Percentiles rank a stretch among this genome's conserved stretches.
Evolutionary conservation across 2,113 vertebrate genomes (phyloP).

Genomic region (Sitta europaea): DNA sequence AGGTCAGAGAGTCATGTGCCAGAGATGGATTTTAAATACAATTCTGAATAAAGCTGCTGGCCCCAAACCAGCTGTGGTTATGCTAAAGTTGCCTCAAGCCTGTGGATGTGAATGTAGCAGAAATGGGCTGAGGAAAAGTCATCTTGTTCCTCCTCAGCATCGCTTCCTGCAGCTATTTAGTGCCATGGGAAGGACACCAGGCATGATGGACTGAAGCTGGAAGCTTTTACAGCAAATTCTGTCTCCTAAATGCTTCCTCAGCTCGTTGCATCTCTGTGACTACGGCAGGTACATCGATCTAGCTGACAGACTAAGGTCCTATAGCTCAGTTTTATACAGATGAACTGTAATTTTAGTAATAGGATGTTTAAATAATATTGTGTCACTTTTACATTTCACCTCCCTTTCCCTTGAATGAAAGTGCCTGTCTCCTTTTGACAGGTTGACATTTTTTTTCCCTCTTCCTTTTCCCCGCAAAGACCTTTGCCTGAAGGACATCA

Average conservation of each 20-base stretch:
- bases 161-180: not conserved
- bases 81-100: not conserved
- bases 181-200: not conserved
- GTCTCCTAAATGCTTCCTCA: conserved; percentile 10
- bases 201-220: conserved; percentile 3
- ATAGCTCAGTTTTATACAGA: conserved; percentile 49
- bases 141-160: not conserved
- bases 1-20: not conserved
- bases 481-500: conserved; percentile 53
- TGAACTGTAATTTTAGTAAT: conserved; percentile 50
- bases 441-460: not conserved
- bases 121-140: not conserved
- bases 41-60: not conserved
- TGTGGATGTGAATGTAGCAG: not conserved
- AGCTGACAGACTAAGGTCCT: conserved; percentile 32
- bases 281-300: conserved; percentile 40
- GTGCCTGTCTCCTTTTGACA: conserved; percentile 32
- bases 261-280: not conserved
- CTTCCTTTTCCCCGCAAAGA: not conserved
- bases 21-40: not conserved
- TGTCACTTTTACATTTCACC: conserved; percentile 51
- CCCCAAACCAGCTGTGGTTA: not conserved
- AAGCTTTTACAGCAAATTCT: conserved; percentile 23
- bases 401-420: conserved; percentile 31
- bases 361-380: conserved; percentile 62